Evolutionary conservation across 1,140 invertebrate species (phyloP).

Genomic region (Drosophila varians): DNA sequence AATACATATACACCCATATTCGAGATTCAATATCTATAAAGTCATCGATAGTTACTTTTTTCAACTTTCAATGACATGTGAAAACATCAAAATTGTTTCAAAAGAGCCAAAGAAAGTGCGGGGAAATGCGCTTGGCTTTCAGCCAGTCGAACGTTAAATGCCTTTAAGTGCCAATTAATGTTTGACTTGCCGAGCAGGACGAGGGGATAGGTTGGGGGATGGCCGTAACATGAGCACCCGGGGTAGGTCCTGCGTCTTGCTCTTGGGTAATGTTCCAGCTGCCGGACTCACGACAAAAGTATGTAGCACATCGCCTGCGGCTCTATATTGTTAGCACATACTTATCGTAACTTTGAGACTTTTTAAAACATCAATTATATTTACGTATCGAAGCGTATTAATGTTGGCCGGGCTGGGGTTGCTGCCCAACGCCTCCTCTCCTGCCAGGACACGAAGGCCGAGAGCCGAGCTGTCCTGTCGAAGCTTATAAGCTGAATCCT

Average conservation of each 20-base stretch:
- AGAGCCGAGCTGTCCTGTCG: constrained; percentile 3
- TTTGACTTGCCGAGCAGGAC: constrained; percentile 56
- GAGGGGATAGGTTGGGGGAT: not conserved
- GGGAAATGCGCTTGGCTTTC: constrained; percentile 30
- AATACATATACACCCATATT: constrained; percentile 28
- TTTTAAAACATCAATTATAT: constrained; percentile 76
- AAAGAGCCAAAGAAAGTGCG: constrained; percentile 25
- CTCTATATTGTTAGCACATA: constrained; percentile 50
- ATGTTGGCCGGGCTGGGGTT: constrained; percentile 26
- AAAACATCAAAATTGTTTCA: constrained; percentile 75
- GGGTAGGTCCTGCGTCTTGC: constrained; percentile 13
- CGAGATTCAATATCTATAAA: constrained; percentile 50
- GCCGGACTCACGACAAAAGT: constrained; percentile 71
- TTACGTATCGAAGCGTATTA: constrained; percentile 70
- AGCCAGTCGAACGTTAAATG: constrained; percentile 64
- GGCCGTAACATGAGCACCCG: constrained; percentile 31
- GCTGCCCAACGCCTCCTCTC: not conserved
- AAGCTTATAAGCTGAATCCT: constrained; percentile 8
- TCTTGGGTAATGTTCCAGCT: constrained; percentile 55
- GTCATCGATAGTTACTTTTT: constrained; percentile 68
- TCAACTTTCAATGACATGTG: constrained; percentile 59
- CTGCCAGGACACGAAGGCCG: not conserved
- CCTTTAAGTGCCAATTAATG: constrained; percentile 78
- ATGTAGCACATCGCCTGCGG: constrained; percentile 41
- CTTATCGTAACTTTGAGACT: constrained; percentile 74